A percentile compares a stretch with the other conserved stretches of the same genome.
Evolutionary conservation across 2,888 invertebrate species (phyloP).

Genomic region (Pediacus dermestoides): DNA sequence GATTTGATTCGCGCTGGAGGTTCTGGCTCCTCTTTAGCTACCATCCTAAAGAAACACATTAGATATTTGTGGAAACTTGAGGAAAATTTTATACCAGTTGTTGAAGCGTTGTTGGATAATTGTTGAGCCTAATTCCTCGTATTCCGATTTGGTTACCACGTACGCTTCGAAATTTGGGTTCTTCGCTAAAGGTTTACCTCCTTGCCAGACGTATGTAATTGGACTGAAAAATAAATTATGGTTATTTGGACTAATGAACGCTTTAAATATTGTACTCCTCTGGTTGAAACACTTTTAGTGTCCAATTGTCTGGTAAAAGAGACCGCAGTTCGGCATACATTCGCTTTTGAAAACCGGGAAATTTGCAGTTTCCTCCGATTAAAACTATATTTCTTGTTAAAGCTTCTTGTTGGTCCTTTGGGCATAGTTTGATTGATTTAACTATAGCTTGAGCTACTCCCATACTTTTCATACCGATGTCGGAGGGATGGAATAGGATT

Average conservation of each 20-base stretch:
- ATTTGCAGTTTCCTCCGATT: conserved; percentile 74
- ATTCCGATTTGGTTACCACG: conserved; percentile 78
- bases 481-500: conserved; percentile 89
- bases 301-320: conserved; percentile 71
- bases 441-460: conserved; percentile 89
- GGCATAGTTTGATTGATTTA: conserved; percentile 70
- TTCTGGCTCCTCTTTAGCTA: too few relatives aligned
- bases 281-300: conserved; percentile 69
- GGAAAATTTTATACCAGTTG: too few relatives aligned
- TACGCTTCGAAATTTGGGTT: conserved; percentile 70
- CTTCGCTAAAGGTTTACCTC: conserved; percentile 72
- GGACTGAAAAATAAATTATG: conserved; percentile 57
- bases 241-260: conserved; percentile 30
- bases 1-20: too few relatives aligned
- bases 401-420: conserved; percentile 69
- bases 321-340: conserved; percentile 74
- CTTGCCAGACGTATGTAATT: conserved; percentile 82
- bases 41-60: too few relatives aligned
- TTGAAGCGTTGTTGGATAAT: conserved; percentile 58
- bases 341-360: conserved; percentile 81
- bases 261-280: too few relatives aligned
- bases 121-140: conserved; percentile 78
- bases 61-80: too few relatives aligned
- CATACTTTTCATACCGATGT: conserved; percentile 87
- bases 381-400: conserved; percentile 80